Evolutionary conservation across 2,797 vertebrate genomes (phyloP), one percentile per base, ranked within the genome.

Genomic region (Rhinoraja longicauda): DNA sequence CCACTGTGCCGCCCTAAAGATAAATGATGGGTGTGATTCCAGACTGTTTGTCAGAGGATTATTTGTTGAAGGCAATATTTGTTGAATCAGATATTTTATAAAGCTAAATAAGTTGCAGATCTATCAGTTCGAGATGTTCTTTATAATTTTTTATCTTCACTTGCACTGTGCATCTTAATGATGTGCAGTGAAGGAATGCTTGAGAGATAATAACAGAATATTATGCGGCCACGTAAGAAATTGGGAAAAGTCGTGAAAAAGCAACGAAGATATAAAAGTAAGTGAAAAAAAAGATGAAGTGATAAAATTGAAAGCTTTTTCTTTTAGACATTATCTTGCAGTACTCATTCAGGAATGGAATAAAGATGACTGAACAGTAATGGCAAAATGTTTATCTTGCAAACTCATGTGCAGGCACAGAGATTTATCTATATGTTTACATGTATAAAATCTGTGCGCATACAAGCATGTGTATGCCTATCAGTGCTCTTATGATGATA

Each of bases 131-230:
- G n/a, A 4, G n/a, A 86, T 62, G 57, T 64, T 12, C n/a, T 64
- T 62, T 62, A 32, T 32, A 62, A 64, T 86, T 29, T n/a, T 86
- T 32, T 59, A 19, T 86, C 62, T 82, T 86, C 57, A 59, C 26
- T 86, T n/a, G 57, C 82, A 86, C 17, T 64, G 9, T 32, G 82
- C 82, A 86, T 64, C 82, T 59, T 64, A 62, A 86, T 86, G 82
- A 86, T n/a, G 57, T 62, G 13, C 82, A 7, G 29, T 62, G 29
- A 5, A 9, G 24, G 45, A 59, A 59, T 0, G 81, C 81, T 84
- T 13, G 81, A n/a, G 45, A 84, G 59, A 62, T 86, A 86, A 86
- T 86, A 59, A 64, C n/a, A 32, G 57, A 86, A 86, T 86, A 86
- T 86, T 59, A 64, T 86, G 57, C 62, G n/a, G 57, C 13, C 57